phyloP scores from a whole-genome alignment of 2,797 vertebrate species.

The Hydrocynus forskahlii region DNA sequence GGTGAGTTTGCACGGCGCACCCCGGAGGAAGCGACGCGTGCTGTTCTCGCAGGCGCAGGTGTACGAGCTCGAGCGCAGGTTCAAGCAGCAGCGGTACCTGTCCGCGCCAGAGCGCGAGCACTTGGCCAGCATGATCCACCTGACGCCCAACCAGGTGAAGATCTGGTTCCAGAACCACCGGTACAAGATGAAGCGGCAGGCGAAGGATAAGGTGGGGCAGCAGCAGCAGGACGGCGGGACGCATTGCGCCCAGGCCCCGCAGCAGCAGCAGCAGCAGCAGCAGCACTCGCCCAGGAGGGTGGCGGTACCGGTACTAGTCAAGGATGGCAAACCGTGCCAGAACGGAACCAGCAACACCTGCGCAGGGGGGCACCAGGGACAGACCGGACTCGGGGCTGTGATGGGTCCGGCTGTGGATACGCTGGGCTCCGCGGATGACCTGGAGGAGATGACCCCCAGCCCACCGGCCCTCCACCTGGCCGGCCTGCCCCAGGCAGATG shows the following conservation, averaged over 20 bases:
- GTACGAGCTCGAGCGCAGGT: constrained; percentile 90
- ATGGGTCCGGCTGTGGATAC: constrained; percentile 69
- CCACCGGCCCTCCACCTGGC: constrained; percentile 81
- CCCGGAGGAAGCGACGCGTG: constrained; percentile 88
- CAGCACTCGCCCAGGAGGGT: constrained; percentile 76
- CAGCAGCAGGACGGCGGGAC: constrained; percentile 71
- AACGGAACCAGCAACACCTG: constrained; percentile 74
- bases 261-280: constrained; percentile 71
- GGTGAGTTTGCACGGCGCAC: constrained; percentile 83
- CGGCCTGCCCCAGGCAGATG: constrained; percentile 83
- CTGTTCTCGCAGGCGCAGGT: constrained; percentile 95
- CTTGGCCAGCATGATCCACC: constrained; percentile 89
- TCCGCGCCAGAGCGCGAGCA: constrained; percentile 93
- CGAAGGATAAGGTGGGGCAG: constrained; percentile 86
- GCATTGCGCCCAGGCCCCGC: constrained; percentile 70
- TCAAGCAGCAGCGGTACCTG: constrained; percentile 92
- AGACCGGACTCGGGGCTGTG: constrained; percentile 52
- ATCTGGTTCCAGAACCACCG: constrained; percentile 98
- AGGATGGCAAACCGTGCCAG: constrained; percentile 85
- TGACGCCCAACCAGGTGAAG: constrained; percentile 94
- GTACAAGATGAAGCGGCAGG: constrained; percentile 94
- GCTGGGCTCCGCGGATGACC: constrained; percentile 75
- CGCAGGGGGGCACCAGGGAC: constrained; percentile 61
- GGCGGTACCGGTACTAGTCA: constrained; percentile 83
- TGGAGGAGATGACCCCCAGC: constrained; percentile 78